A percentile compares a stretch with the other conserved stretches of the same genome.
phyloP scores from a whole-genome alignment of 2,888 invertebrate species.

The Parascotia fuliginaria region DNA sequence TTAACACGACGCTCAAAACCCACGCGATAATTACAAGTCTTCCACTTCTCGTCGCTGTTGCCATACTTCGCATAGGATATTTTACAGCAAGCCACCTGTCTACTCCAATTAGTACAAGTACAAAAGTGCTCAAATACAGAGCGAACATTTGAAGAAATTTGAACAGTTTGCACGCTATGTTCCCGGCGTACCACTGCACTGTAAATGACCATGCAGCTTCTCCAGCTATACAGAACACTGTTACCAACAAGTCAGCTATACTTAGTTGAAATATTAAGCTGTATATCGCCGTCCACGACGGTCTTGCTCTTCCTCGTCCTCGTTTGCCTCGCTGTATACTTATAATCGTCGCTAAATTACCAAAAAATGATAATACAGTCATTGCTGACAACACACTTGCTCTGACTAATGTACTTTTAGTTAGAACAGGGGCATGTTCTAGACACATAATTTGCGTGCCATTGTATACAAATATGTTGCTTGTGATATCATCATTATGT shows the following conservation, averaged over 20 bases:
- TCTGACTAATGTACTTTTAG: conserved; percentile 87
- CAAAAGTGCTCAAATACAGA: conserved; percentile 92
- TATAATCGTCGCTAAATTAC: conserved; percentile 91
- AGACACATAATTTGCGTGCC: conserved; percentile 74
- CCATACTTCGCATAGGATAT: conserved; percentile 91
- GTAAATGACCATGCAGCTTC: conserved; percentile 93
- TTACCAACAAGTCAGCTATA: conserved; percentile 92
- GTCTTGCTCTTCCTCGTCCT: conserved; percentile 83
- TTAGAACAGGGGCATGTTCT: conserved; percentile 89
- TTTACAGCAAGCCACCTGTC: conserved; percentile 93
- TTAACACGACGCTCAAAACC: conserved; percentile 89
- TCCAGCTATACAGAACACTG: conserved; percentile 92
- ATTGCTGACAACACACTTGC: conserved; percentile 89
- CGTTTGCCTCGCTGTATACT: conserved; percentile 89
- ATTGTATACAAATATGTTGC: conserved; percentile 60
- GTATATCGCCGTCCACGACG: conserved; percentile 90
- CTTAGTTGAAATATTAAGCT: conserved; percentile 93
- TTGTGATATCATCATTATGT: conserved; percentile 52
- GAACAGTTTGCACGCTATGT: conserved; percentile 91
- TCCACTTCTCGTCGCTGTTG: conserved; percentile 88
- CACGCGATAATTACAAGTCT: conserved; percentile 90
- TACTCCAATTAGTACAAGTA: conserved; percentile 92
- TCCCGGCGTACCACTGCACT: conserved; percentile 93
- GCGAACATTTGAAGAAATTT: conserved; percentile 94
- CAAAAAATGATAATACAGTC: conserved; percentile 90